Evolutionary conservation across 2,888 invertebrate genomes (phyloP), one percentile per base, ranked within the genome.

Genomic region (Zeuzera pyrina): DNA sequence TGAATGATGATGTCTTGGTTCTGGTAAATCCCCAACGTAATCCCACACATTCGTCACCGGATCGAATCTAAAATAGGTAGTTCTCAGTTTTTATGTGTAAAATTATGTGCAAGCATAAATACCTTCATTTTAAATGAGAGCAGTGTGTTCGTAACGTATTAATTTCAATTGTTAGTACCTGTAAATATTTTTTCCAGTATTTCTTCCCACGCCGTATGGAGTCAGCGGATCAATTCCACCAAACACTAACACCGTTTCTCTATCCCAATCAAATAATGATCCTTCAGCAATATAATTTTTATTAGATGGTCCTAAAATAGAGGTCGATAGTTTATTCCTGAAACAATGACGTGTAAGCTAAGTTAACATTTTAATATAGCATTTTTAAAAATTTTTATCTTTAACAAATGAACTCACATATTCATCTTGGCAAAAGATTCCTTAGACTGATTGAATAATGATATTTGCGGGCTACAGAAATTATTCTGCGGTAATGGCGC

Each of bases 1-100:
- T 1, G 88, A 86, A 56, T 91, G 91, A 53, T 90, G 89, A 52
- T 89, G 89, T 36, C 91, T 77, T 0, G 91, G 89, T 49, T 88
- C 88, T 0, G 91, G 91, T 38, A 91, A 77, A 39, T 87, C 87
- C 2, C 88, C 88, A 0, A 89, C 87, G 45, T 81, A 78, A 46
- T 88, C 87, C 91, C 91, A 91, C 10, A 72, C 63, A 55, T 89
- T 89, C 3, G 70, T 72, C 5, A 84, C 78, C 1, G 88, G 85
- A 43, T 87, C 83, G 45, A 87, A 90, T 45, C 87, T 83, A 41
- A 2, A 45, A 42, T 12, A 22, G 10, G 11, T n/a, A 5, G 10
- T n/a, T n/a, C n/a, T n/a, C n/a, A n/a, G n/a, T n/a, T n/a, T n/a
- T n/a, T n/a, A n/a, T n/a, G n/a, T n/a, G n/a, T n/a, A n/a, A n/a